These are phyloP conservation scores for Egretta garzetta DNA, from an alignment of 2,113 vertebrate genomes.

Conservation along the genomic window DNA sequence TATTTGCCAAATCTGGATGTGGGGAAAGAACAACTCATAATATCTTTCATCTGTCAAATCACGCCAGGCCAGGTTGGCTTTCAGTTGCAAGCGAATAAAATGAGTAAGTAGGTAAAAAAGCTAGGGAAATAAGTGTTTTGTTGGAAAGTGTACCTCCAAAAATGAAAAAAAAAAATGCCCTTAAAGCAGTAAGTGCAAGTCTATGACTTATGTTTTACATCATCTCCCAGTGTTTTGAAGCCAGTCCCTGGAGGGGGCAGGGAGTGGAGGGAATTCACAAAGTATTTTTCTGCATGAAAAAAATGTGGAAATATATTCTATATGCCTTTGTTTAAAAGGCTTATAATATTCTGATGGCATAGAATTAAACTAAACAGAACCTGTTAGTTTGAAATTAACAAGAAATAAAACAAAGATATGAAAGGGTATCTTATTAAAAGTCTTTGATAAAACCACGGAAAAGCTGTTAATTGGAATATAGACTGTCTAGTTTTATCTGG, in stretches of 20 bases:
- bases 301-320: background rate
- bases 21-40: background rate
- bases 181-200: background rate
- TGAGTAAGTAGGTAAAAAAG: background rate
- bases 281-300: background rate
- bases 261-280: fast-evolving
- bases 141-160: background rate
- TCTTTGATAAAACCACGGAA: background rate
- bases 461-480: background rate
- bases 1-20: background rate
- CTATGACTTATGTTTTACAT: background rate
- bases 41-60: background rate
- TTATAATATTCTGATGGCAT: background rate
- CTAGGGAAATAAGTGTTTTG: background rate
- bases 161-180: background rate
- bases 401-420: background rate
- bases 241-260: fast-evolving
- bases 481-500: background rate
- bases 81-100: background rate
- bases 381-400: background rate
- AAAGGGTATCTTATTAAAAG: background rate
- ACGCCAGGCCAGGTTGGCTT: background rate
- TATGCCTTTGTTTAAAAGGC: background rate
- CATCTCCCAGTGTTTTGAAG: background rate
- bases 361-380: background rate